These are phyloP conservation scores for Aproaerema taeniolella DNA, from an alignment of 2,888 invertebrate species.

Conservation along the genomic window DNA sequence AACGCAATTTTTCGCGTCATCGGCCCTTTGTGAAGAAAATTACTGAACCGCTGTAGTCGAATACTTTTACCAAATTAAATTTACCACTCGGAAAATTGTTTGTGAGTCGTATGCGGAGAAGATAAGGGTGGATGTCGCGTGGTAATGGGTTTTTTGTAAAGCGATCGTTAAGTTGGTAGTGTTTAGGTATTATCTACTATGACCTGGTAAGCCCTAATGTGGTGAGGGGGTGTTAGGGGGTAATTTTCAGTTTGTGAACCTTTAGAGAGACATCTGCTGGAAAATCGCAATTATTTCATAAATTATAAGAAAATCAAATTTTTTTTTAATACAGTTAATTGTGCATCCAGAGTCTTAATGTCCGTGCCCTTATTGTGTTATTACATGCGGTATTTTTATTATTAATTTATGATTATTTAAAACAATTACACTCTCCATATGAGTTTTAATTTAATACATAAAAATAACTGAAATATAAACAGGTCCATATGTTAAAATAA, in stretches of 20 bases:
- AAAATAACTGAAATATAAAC: too few relatives aligned
- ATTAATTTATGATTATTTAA: too few relatives aligned
- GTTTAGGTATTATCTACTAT: constrained; percentile 51
- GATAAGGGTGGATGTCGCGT: constrained; percentile 30
- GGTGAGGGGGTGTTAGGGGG: constrained; percentile 42
- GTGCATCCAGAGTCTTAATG: too few relatives aligned
- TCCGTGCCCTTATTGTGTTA: too few relatives aligned
- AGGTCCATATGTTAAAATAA: too few relatives aligned
- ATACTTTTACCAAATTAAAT: constrained; percentile 42
- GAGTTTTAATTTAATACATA: too few relatives aligned
- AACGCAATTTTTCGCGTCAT: constrained; percentile 67
- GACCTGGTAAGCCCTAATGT: constrained; percentile 55
- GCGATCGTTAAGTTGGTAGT: constrained; percentile 22
- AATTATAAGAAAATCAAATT: too few relatives aligned
- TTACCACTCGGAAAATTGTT: constrained; percentile 18
- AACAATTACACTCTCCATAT: too few relatives aligned
- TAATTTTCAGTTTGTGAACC: constrained; percentile 43
- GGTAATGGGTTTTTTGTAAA: constrained; percentile 14
- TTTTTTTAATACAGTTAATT: too few relatives aligned
- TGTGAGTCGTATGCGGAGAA: too few relatives aligned
- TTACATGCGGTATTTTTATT: too few relatives aligned
- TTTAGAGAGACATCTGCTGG: constrained; percentile 18
- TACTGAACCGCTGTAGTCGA: constrained; percentile 48
- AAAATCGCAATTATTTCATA: background rate
- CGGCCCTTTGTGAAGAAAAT: constrained; percentile 69